These are phyloP conservation scores for Sweltsa coloradensis DNA, from an alignment of 1,140 invertebrate genomes.

Conservation along the genomic window DNA sequence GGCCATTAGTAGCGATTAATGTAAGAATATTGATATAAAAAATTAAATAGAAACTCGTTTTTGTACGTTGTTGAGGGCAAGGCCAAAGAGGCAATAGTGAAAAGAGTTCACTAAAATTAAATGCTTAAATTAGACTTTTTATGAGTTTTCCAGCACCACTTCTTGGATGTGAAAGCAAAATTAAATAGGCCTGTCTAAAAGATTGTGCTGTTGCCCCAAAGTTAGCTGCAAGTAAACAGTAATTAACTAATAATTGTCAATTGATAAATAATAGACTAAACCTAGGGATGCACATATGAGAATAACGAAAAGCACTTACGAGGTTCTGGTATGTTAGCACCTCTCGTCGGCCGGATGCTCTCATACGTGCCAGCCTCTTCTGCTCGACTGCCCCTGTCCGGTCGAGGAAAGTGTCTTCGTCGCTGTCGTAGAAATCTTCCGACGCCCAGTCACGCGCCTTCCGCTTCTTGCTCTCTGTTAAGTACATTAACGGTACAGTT, in stretches of 20 bases:
- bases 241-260: background rate
- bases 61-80: too few relatives aligned
- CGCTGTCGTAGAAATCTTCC: constrained; percentile 91
- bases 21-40: too few relatives aligned
- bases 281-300: background rate
- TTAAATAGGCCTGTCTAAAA: background rate
- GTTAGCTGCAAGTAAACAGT: background rate
- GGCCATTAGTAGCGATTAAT: too few relatives aligned
- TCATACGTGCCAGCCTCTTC: constrained; percentile 71
- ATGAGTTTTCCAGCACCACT: background rate
- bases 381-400: constrained; percentile 85
- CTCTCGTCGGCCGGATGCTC: constrained; percentile 43
- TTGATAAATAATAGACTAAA: background rate
- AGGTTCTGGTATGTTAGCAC: constrained; percentile 71
- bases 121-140: background rate
- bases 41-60: too few relatives aligned
- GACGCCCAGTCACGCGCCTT: constrained; percentile 72
- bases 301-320: constrained; percentile 33
- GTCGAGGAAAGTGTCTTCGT: constrained; percentile 93
- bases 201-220: background rate
- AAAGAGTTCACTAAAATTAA: too few relatives aligned
- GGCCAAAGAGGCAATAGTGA: too few relatives aligned
- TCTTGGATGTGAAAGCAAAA: background rate
- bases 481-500: too few relatives aligned
- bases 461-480: constrained; percentile 47